These are phyloP conservation scores for Misgurnus mizolepis DNA, from an alignment of 2,113 vertebrate species.

Conservation along the genomic window DNA sequence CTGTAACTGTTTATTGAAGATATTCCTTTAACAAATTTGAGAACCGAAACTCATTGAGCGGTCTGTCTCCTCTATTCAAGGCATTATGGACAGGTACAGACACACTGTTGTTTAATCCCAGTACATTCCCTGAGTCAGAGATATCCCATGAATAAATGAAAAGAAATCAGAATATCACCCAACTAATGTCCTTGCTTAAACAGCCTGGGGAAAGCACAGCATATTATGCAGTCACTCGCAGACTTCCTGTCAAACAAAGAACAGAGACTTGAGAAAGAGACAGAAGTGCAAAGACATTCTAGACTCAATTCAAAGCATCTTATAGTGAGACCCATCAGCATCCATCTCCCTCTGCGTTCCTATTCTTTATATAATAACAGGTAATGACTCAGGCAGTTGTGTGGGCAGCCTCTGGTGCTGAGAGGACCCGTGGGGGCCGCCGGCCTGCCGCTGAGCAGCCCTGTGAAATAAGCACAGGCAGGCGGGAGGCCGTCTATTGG, in stretches of 20 bases:
- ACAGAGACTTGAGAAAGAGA: background rate
- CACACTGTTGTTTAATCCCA: no score
- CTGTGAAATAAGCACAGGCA: constrained; percentile 90
- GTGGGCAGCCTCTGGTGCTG: constrained; percentile 56
- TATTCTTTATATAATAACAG: constrained; percentile 93
- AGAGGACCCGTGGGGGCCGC: constrained; percentile 34
- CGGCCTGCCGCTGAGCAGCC: constrained; percentile 2
- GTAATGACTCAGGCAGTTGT: constrained; percentile 83
- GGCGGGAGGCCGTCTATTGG: constrained; percentile 88
- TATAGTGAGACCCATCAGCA: constrained; percentile 1
- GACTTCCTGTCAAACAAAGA: background rate
- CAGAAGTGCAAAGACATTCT: background rate
- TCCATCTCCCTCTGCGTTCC: constrained; percentile 61
- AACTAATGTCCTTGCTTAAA: background rate
- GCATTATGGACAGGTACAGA: background rate
- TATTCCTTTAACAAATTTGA: background rate
- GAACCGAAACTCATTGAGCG: no score
- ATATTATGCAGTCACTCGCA: background rate
- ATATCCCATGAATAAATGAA: background rate
- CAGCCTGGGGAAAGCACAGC: no score
- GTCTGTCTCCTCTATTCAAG: background rate
- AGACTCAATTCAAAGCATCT: background rate
- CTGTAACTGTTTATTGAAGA: no score
- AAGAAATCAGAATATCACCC: background rate
- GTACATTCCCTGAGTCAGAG: no score